Evolutionary conservation across 2,797 vertebrate species (phyloP), one percentile per base, ranked within the genome.

Genomic region (Hemibagrus guttatus): DNA sequence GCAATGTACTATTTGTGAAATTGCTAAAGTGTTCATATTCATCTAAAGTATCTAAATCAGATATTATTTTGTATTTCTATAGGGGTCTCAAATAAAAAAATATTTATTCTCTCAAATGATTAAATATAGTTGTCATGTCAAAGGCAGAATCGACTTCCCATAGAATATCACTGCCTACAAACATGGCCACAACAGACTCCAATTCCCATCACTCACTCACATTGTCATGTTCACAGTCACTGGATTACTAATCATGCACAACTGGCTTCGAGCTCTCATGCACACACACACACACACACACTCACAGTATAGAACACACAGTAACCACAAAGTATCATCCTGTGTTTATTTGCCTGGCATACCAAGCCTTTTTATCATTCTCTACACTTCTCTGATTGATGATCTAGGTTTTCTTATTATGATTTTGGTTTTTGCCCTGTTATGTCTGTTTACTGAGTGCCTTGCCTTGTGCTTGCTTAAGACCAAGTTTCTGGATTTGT

Each of bases 61-160:
- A 58, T 54, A 71, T 71, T 82, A 64, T 68, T 83, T 83, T 83
- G 11, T 58, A 71, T 68, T 71, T 58, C 82, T 14, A 56, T 69
- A 69, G 68, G 49, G 28, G 66, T 31, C 52, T 72, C 21, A 9
- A 54, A 23, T 39, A 49, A 49, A 49, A 42, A 35, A 42, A 59
- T 46, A 68, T 68, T 49, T 64, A 28, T 64, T 13, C 13, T 64
- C 12, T 68, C 16, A 35, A 69, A 39, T 39, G 6, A 9, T 35
- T 42, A n/a, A 39, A 78, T 56, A 58, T 28, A 66, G 46, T 28
- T 85, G 68, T 69, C 35, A 69, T 69, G 35, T 39, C 68, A 69
- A 69, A 28, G 0, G 6, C 68, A 35, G 68, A 71, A 8, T 71
- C 68, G 23, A 46, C 39, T 46, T 72, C 69, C 39, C 39, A 46